These are phyloP conservation scores for Cottoperca gobio DNA, from an alignment of 2,797 vertebrate genomes.

Conservation along the genomic window DNA sequence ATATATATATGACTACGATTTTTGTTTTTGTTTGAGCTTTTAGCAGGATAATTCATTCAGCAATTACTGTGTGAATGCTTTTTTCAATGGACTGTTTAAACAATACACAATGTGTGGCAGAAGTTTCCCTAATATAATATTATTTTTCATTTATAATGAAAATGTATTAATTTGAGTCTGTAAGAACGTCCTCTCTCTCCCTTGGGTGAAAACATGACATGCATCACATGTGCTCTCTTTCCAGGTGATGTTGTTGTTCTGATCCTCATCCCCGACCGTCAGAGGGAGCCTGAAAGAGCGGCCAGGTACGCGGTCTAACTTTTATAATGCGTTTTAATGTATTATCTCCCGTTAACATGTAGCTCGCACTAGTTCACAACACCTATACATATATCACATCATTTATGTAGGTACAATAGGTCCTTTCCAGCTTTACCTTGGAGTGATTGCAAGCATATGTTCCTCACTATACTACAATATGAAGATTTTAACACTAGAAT, in stretches of 20 bases:
- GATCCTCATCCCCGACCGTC: not conserved
- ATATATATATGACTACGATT: too few relatives aligned
- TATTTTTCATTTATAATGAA: not conserved
- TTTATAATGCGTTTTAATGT: not conserved
- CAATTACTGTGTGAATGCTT: not conserved
- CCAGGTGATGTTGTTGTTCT: constrained; percentile 12
- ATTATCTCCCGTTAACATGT: not conserved
- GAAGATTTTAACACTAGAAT: not conserved
- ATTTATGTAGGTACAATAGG: not conserved
- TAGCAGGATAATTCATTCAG: too few relatives aligned
- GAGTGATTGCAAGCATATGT: not conserved
- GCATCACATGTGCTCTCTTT: not conserved
- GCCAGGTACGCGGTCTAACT: constrained; percentile 33
- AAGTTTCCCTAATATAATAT: not conserved
- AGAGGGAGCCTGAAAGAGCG: not conserved
- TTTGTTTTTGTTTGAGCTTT: too few relatives aligned
- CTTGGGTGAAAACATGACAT: not conserved
- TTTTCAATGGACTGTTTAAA: not conserved
- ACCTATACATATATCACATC: not conserved
- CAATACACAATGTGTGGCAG: not conserved
- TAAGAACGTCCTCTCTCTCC: not conserved
- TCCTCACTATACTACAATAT: not conserved
- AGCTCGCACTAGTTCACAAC: constrained; percentile 5
- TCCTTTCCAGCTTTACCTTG: not conserved
- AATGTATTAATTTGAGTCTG: not conserved